Evolutionary conservation across 2,113 vertebrate species (phyloP).

Genomic region (Pseudopipra pipra): DNA sequence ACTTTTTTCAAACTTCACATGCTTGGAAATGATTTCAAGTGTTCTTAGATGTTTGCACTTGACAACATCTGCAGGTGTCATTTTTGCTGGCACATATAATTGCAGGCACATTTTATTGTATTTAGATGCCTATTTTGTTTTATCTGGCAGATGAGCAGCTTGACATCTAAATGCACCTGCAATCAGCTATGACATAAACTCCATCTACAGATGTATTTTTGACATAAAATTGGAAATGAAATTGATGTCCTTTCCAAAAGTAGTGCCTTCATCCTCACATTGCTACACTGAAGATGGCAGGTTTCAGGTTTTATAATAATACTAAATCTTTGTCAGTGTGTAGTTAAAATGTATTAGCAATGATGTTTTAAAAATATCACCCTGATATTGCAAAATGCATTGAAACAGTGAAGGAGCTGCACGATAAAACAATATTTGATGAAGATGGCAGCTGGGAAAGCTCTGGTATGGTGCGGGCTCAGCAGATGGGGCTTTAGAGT

Average conservation of each 20-base stretch:
- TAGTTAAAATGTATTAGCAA: background rate
- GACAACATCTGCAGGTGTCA: background rate
- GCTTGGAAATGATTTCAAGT: background rate
- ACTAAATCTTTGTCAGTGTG: background rate
- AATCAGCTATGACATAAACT: background rate
- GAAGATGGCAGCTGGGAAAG: background rate
- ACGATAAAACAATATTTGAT: background rate
- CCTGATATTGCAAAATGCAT: background rate
- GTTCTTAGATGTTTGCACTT: background rate
- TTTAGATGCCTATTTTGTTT: slow-evolving; percentile 23
- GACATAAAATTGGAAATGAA: background rate
- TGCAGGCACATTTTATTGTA: background rate
- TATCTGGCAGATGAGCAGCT: background rate
- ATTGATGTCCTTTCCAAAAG: background rate
- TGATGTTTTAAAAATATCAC: background rate
- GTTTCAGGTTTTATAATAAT: background rate
- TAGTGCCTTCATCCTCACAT: background rate
- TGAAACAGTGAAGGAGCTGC: background rate
- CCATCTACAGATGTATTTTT: background rate
- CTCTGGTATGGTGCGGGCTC: background rate
- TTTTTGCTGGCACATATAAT: slow-evolving; percentile 5
- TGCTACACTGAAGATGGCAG: background rate
- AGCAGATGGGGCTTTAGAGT: slow-evolving; percentile 38
- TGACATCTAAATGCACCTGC: background rate
- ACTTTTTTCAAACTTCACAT: background rate